Percentiles rank a stretch among this genome's conserved stretches.
Conservation (phyloP, 2,888 invertebrate species). For the Gymnoscelis rufifasciata region DNA sequence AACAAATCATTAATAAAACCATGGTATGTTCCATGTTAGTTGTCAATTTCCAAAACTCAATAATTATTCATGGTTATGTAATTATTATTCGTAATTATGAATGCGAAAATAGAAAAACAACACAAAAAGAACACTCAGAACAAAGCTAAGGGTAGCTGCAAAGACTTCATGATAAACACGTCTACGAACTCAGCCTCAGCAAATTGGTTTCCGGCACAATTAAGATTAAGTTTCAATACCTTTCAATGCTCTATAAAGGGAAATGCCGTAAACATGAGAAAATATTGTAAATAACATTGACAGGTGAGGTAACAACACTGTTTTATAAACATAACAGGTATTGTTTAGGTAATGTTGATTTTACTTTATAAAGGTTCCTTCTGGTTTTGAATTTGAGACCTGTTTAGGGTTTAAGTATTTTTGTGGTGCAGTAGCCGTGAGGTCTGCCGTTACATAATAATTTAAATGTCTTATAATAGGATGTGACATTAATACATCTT, state of each 20-base stretch:
- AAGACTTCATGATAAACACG: constrained; percentile 44
- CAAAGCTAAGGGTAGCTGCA: not conserved
- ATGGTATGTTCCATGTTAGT: no score
- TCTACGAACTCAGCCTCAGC: constrained; percentile 48
- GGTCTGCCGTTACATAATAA: no score
- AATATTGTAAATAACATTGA: constrained; percentile 34
- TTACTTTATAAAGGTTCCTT: not conserved
- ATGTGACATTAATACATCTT: no score
- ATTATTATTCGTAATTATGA: not conserved
- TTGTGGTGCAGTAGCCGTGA: no score
- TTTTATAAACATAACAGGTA: constrained; percentile 46
- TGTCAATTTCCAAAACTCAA: no score
- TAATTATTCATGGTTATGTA: no score
- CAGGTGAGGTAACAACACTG: constrained; percentile 32
- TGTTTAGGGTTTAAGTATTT: no score
- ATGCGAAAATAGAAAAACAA: not conserved
- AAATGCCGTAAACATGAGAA: constrained; percentile 36
- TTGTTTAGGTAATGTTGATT: constrained; percentile 27
- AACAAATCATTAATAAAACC: no score
- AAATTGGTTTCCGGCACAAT: constrained; percentile 71
- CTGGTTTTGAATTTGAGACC: no score
- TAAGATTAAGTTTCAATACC: constrained; percentile 69
- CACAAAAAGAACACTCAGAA: not conserved
- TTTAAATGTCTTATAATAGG: no score
- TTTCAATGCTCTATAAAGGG: constrained; percentile 43